Evolutionary conservation across 2,113 vertebrate genomes (phyloP).

Genomic region (Elgaria multicarinata): DNA sequence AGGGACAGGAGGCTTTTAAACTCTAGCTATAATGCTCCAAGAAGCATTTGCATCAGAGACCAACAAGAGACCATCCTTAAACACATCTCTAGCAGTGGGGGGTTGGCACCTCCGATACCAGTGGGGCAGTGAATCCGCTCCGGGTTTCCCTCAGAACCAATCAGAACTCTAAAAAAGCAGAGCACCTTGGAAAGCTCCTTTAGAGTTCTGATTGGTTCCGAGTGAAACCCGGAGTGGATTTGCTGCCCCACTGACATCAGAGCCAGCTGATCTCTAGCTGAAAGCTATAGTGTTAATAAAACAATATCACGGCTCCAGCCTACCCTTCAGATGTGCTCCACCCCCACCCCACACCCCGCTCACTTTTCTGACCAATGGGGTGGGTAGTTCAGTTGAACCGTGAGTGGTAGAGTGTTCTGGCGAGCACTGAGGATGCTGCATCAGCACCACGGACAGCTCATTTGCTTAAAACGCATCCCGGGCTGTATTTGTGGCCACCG

Average conservation of each 20-base stretch:
- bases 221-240: too few species aligned
- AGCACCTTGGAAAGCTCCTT: too few species aligned
- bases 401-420: neutral
- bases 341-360: neutral
- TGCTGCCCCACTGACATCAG: too few species aligned
- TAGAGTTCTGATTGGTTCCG: too few species aligned
- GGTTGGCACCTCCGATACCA: too few species aligned
- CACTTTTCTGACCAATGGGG: neutral
- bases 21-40: neutral
- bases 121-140: too few species aligned
- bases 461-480: neutral
- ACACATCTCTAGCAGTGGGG: too few species aligned
- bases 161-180: too few species aligned
- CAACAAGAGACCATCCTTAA: neutral
- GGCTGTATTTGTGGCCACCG: neutral
- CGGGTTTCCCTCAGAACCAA: too few species aligned
- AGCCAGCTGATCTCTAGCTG: too few species aligned
- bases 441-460: slow-evolving; percentile 2
- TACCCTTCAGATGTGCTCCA: neutral
- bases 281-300: too few species aligned
- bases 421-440: neutral
- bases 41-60: neutral
- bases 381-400: too few species aligned
- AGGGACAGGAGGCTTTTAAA: neutral
- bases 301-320: neutral